phyloP scores from a whole-genome alignment of 2,888 invertebrate genomes.

The Heliothis peltigera region DNA sequence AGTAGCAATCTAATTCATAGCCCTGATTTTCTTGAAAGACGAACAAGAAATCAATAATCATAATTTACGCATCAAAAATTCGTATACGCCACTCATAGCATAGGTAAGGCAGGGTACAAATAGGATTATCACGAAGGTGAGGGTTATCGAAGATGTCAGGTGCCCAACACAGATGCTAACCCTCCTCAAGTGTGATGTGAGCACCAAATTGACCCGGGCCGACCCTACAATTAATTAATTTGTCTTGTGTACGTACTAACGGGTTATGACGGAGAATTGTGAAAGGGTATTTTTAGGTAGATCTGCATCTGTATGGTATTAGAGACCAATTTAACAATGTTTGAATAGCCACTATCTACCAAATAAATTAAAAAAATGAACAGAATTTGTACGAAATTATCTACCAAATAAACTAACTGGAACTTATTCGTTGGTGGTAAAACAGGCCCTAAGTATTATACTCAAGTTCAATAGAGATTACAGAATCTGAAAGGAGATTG shows the following conservation, averaged over 20 bases:
- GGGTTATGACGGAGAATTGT: constrained; percentile 5
- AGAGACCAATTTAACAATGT: too few relatives aligned
- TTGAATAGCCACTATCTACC: too few relatives aligned
- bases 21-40: too few relatives aligned
- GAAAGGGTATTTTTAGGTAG: neutral
- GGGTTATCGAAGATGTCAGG: constrained; percentile 85
- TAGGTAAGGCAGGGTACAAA: constrained; percentile 30
- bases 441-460: too few relatives aligned
- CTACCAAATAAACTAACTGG: too few relatives aligned
- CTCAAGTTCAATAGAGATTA: too few relatives aligned
- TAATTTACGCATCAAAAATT: neutral
- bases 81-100: neutral
- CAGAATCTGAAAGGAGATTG: too few relatives aligned
- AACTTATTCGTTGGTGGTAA: too few relatives aligned
- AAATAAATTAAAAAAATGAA: too few relatives aligned
- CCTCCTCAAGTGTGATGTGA: constrained; percentile 68
- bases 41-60: neutral
- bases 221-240: constrained; percentile 67
- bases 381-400: too few relatives aligned
- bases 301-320: neutral
- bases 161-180: constrained; percentile 74
- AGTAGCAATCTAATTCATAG: too few relatives aligned
- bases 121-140: constrained; percentile 76
- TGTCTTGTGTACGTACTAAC: constrained; percentile 40
- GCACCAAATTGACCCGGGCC: constrained; percentile 55